phyloP scores from a whole-genome alignment of 2,888 invertebrate species.

The Hemicrepidius hirtus region DNA sequence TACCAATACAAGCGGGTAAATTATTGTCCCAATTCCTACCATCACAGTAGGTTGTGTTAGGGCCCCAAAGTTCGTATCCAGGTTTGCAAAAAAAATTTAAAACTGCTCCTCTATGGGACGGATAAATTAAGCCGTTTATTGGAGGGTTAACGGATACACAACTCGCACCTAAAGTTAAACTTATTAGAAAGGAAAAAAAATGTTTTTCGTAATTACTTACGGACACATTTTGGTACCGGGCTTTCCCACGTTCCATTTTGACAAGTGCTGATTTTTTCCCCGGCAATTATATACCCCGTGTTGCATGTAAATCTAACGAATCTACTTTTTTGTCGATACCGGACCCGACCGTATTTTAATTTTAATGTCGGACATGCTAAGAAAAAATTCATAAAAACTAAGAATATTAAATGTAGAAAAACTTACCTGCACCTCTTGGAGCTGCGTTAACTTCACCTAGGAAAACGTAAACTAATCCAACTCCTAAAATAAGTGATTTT shows the following conservation, averaged over 20 bases:
- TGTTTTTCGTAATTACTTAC: no score
- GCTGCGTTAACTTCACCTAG: constrained; percentile 7
- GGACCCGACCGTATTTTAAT: constrained; percentile 64
- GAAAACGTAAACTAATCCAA: constrained; percentile 7
- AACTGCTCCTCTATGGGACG: constrained; percentile 75
- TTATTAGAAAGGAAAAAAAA: no score
- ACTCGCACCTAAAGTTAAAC: constrained; percentile 79
- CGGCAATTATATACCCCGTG: constrained; percentile 78
- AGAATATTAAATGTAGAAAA: background rate
- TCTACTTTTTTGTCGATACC: constrained; percentile 72
- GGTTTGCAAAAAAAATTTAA: constrained; percentile 81
- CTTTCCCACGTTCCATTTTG: constrained; percentile 83
- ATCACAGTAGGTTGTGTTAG: constrained; percentile 80
- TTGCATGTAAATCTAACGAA: constrained; percentile 78
- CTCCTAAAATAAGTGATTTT: background rate
- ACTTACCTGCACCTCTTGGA: constrained; percentile 17
- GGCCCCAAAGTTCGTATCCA: constrained; percentile 77
- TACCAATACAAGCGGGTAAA: constrained; percentile 80
- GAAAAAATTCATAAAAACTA: background rate
- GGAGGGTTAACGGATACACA: constrained; percentile 73
- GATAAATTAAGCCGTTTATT: constrained; percentile 74
- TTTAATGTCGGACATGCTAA: constrained; percentile 59
- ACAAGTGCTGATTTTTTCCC: constrained; percentile 83
- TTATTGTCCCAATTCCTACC: constrained; percentile 82
- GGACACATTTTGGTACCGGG: constrained; percentile 81